Evolutionary conservation across 2,797 vertebrate species (phyloP), one percentile per base, ranked within the genome.

Genomic region (Anisognathus igniventris): DNA sequence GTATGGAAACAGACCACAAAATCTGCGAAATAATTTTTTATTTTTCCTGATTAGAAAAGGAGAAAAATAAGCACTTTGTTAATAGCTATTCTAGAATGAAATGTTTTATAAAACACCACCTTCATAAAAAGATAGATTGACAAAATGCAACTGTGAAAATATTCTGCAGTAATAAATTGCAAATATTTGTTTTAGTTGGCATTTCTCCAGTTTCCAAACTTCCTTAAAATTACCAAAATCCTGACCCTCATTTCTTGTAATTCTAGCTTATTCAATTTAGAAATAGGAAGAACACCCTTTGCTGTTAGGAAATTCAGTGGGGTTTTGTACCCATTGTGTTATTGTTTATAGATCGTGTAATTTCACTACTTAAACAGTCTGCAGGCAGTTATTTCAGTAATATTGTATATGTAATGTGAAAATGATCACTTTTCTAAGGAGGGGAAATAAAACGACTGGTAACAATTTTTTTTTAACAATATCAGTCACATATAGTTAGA

Each of bases 401-500:
- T 51, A 47, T 51, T 60, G 35, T 58, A 60, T 47, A 56, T 1
- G 0, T 56, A 37, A 58, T 40, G 8, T 68, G 10, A 90, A 84
- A 92, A 62, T 14, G 0, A 77, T 40, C 2, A 8, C 5, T 66
- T 91, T 60, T 45, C 37, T 1, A 3, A 35, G 35, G 7, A 15
- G 40, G 14, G 22, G 12, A 83, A 68, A 58, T 83, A 64, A 73
- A 79, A 21, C 0, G 2, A 47, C n/a, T 35, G 30, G 54, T 25
- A 82, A 53, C 0, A 15, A 0, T 2, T 30, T 51, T 42, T 65
- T 56, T 16, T 24, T 1, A 37, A 20, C 11, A 40, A 0, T 40
- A 51, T 70, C 16, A 31, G 11, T 62, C 23, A 25, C 7, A 6
- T 90, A 22, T 27, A 60, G 14, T 71, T 77, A 74, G 6, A 88